Conservation (phyloP, 2,113 vertebrate genomes). For the Prionailurus viverrinus region DNA sequence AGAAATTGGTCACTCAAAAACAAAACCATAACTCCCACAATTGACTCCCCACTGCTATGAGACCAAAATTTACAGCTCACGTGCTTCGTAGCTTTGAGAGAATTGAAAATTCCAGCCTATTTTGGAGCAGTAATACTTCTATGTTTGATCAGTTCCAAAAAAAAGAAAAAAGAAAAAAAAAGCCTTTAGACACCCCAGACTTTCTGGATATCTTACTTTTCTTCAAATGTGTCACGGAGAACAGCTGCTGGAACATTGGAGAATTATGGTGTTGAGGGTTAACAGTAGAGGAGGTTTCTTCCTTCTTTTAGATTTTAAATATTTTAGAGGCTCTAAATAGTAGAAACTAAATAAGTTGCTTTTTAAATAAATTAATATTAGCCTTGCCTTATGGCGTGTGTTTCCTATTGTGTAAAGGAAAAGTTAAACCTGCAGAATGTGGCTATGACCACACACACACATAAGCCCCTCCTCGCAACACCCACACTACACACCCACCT, state of each 20-base stretch:
- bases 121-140: slow-evolving; percentile 36
- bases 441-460: not conserved
- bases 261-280: not conserved
- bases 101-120: not conserved
- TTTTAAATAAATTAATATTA: slow-evolving; percentile 21
- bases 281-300: not conserved
- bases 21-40: slow-evolving; percentile 26
- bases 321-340: not conserved
- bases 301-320: not conserved
- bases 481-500: not conserved
- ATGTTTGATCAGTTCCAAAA: not conserved
- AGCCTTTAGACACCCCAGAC: not conserved
- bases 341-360: not conserved
- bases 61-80: not conserved
- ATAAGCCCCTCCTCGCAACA: no score
- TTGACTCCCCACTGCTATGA: not conserved
- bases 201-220: not conserved
- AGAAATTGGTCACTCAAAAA: slow-evolving; percentile 71
- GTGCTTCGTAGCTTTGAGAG: not conserved
- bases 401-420: slow-evolving; percentile 50
- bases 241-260: not conserved
- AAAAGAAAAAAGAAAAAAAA: not conserved
- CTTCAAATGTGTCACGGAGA: not conserved
- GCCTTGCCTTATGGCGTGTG: not conserved
- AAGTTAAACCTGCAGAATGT: not conserved